Conservation (phyloP, 2,113 vertebrate species). For the Sus scrofa region T2T-Sscrofa CM000817.6:24077001-24077500, state of each 20-base stretch:
- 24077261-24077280: neutral
- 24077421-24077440: neutral
- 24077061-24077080: neutral
- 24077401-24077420: no score
- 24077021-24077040: neutral
- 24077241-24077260: neutral
- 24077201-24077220: neutral
- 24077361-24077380: neutral
- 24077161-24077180: neutral
- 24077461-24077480: neutral
- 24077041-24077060: neutral
- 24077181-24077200: neutral
- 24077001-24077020: neutral
- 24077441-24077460: neutral
- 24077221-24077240: neutral
- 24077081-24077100: neutral
- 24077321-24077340: neutral
- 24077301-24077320: no score
- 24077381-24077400: no score
- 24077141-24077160: neutral
- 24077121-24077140: neutral
- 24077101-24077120: neutral
- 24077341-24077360: neutral
- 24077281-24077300: neutral
- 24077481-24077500: neutral